Percentiles rank a stretch among this genome's conserved stretches.
phyloP scores from a whole-genome alignment of 2,888 invertebrate genomes.

The Callinectes sapidus region DNA sequence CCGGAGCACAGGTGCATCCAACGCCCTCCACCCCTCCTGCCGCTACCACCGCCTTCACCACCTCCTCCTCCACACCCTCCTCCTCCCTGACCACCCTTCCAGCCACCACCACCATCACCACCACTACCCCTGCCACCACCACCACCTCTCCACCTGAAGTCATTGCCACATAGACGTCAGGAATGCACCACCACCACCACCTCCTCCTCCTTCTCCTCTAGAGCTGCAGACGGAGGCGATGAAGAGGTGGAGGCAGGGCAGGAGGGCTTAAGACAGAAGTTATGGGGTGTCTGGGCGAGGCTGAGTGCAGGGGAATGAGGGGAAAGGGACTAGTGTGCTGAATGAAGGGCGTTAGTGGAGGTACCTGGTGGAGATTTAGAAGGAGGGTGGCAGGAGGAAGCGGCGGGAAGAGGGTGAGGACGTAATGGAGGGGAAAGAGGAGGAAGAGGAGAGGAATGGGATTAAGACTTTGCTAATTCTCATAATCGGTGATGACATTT shows the following conservation, averaged over 20 bases:
- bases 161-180: constrained; percentile 27
- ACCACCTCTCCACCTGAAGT: neutral
- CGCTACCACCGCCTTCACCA: constrained; percentile 30
- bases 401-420: neutral
- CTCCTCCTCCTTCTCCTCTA: neutral
- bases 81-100: neutral
- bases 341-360: neutral
- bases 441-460: neutral
- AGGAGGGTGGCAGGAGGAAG: neutral
- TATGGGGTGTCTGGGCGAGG: neutral
- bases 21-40: neutral
- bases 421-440: neutral
- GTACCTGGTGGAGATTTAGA: neutral
- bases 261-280: neutral
- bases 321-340: neutral
- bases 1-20: constrained; percentile 41
- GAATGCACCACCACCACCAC: neutral
- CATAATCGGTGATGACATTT: neutral
- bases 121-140: neutral
- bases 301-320: neutral
- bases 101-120: neutral
- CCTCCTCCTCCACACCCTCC: constrained; percentile 24
- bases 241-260: neutral
- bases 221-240: neutral
- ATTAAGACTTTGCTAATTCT: neutral